Evolutionary conservation across 2,888 invertebrate species (phyloP).

Genomic region (Noctua comes): DNA sequence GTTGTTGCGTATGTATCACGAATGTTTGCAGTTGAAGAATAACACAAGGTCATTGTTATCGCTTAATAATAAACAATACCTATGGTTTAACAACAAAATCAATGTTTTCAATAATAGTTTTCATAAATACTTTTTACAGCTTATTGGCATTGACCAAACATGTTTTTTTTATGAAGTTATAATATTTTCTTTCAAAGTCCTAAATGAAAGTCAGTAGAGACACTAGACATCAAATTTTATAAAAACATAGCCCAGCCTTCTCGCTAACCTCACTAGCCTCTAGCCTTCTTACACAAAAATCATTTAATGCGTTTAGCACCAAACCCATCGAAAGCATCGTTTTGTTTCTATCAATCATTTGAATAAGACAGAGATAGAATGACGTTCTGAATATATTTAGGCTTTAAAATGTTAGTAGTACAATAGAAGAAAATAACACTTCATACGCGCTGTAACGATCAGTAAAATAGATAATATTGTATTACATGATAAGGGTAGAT

Average conservation of each 20-base stretch:
- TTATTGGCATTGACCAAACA: neutral
- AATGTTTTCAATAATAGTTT: slow-evolving; percentile 47
- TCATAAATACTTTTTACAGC: slow-evolving; percentile 27
- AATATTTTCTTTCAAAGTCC: neutral
- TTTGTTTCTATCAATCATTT: neutral
- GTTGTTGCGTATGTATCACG: slow-evolving; percentile 30
- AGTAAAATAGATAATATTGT: slow-evolving; percentile 53
- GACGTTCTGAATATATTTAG: neutral
- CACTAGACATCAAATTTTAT: neutral
- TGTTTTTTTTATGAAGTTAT: neutral
- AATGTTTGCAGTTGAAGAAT: slow-evolving; percentile 59
- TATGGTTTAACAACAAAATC: slow-evolving; percentile 58
- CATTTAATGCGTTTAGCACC: neutral
- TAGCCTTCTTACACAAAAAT: neutral
- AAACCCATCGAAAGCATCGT: neutral
- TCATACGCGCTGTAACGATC: slow-evolving; percentile 45
- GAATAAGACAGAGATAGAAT: neutral
- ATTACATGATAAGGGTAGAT: slow-evolving; percentile 61
- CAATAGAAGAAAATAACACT: slow-evolving; percentile 29
- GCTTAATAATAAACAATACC: slow-evolving; percentile 55
- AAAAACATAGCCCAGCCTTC: slow-evolving; percentile 2
- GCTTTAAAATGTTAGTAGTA: slow-evolving; percentile 3
- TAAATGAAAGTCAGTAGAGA: neutral
- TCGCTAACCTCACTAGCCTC: neutral
- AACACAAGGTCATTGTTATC: slow-evolving; percentile 67